Evolutionary conservation across 2,888 invertebrate genomes (phyloP).

Genomic region (Tenodera sinensis): DNA sequence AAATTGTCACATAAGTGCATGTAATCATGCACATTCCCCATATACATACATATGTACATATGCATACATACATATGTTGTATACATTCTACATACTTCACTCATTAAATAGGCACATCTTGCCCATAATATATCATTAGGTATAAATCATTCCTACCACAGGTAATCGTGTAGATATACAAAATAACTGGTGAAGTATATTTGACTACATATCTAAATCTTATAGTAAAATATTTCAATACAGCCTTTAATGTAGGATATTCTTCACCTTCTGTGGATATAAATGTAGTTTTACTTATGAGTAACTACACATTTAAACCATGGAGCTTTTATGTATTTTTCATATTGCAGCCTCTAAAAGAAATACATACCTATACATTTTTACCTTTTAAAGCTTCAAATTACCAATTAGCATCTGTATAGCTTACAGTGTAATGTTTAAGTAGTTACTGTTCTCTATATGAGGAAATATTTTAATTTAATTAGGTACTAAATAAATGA

Average conservation of each 20-base stretch:
- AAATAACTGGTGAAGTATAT: not conserved
- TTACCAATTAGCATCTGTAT: not conserved
- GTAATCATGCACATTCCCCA: too few species aligned
- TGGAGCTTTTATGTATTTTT: not conserved
- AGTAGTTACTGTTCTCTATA: not conserved
- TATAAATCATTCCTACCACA: not conserved
- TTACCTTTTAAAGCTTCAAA: not conserved
- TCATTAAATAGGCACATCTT: not conserved
- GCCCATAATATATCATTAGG: not conserved
- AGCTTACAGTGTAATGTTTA: not conserved
- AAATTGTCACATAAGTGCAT: not conserved
- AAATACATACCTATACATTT: not conserved
- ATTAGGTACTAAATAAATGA: not conserved
- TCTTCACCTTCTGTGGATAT: not conserved
- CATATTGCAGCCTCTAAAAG: not conserved
- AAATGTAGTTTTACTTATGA: not conserved
- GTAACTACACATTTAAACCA: not conserved
- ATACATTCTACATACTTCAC: not conserved
- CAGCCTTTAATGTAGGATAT: not conserved
- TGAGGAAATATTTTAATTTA: not conserved
- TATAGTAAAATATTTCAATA: not conserved
- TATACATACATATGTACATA: not conserved
- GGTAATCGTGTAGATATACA: not conserved
- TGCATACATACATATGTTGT: not conserved
- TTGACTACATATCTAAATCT: not conserved